phyloP scores from a whole-genome alignment of 2,113 vertebrate species.

The Tor tambroides region DNA sequence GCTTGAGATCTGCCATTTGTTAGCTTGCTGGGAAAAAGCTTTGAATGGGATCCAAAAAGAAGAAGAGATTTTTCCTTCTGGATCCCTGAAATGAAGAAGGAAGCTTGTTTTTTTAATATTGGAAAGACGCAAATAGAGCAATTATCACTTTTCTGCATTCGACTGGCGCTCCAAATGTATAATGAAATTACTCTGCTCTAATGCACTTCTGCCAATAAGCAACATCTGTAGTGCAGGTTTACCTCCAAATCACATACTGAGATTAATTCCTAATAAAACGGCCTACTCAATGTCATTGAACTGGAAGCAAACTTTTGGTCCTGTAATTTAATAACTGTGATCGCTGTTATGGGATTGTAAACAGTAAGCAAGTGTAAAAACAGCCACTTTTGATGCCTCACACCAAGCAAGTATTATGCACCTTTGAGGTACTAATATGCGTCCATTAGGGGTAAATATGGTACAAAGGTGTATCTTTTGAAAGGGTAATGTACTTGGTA shows the following conservation, averaged over 20 bases:
- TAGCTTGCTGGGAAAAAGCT: conserved; percentile 37
- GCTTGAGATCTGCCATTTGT: conserved; percentile 49
- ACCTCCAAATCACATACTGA: neutral
- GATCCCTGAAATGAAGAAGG: neutral
- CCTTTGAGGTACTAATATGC: neutral
- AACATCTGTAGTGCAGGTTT: conserved; percentile 16
- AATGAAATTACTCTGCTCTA: neutral
- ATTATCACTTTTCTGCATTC: neutral
- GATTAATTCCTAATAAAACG: neutral
- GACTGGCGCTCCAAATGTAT: neutral
- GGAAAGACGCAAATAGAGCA: neutral
- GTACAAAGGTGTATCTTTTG: too few species aligned
- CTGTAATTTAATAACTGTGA: conserved; percentile 39
- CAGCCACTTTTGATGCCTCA: neutral
- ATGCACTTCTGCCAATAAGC: neutral
- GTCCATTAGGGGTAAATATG: too few species aligned
- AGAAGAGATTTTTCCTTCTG: conserved; percentile 24
- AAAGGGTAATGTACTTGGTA: too few species aligned
- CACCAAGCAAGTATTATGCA: neutral
- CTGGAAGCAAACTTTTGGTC: conserved; percentile 22
- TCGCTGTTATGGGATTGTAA: conserved; percentile 27
- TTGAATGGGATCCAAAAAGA: conserved; percentile 43
- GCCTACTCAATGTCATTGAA: neutral
- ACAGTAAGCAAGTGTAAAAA: conserved; percentile 27
- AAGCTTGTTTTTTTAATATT: conserved; percentile 11